These are phyloP conservation scores for Anguilla megastoma DNA, from an alignment of 2,797 vertebrate genomes.

Conservation along the genomic window DNA sequence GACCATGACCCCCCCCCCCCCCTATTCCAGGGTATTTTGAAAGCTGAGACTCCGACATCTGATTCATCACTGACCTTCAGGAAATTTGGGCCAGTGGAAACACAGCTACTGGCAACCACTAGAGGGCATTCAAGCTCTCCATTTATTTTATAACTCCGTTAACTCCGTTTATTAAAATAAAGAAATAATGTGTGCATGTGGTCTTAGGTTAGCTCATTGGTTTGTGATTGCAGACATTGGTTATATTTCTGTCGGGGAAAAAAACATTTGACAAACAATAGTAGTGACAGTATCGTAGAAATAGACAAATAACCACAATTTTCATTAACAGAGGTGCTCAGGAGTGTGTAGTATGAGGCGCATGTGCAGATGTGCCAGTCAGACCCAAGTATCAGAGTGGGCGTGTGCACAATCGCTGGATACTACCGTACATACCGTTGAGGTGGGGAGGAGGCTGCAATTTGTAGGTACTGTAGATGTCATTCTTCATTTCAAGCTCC, in stretches of 20 bases:
- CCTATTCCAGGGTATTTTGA: not conserved
- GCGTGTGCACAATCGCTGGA: too few species aligned
- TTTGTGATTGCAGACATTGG: too few species aligned
- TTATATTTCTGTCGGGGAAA: too few species aligned
- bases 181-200: too few species aligned
- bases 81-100: not conserved
- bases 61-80: not conserved
- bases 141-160: too few species aligned
- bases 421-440: constrained; percentile 72
- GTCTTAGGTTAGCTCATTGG: too few species aligned
- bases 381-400: not conserved
- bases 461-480: constrained; percentile 89
- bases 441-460: constrained; percentile 80
- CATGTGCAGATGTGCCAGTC: not conserved
- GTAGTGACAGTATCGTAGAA: too few species aligned
- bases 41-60: not conserved
- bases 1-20: too few species aligned
- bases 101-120: not conserved
- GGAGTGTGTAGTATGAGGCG: not conserved
- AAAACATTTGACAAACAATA: not conserved
- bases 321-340: not conserved
- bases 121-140: not conserved
- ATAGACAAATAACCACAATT: not conserved
- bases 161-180: too few species aligned
- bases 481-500: constrained; percentile 83